Percentiles rank a stretch among this genome's conserved stretches.
Evolutionary conservation across 2,113 vertebrate genomes (phyloP).

Genomic region (Otocyon megalotis): DNA sequence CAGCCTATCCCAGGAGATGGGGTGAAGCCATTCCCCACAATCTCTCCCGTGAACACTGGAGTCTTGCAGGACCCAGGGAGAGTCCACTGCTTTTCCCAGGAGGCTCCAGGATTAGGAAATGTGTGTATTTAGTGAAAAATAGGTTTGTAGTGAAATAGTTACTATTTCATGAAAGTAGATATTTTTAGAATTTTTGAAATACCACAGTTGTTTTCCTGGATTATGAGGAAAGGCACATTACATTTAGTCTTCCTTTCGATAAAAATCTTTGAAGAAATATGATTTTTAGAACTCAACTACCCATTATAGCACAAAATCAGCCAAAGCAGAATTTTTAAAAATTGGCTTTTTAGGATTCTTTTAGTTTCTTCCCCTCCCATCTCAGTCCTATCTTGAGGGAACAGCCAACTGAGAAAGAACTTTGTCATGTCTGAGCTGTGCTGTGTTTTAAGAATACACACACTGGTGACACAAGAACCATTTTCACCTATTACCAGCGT

Average conservation of each 20-base stretch:
- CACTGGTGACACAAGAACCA: constrained; percentile 85
- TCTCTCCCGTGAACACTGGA: constrained; percentile 85
- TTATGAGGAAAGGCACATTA: constrained; percentile 90
- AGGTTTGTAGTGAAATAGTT: constrained; percentile 94
- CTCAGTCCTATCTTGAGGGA: constrained; percentile 82
- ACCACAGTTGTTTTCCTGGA: constrained; percentile 90
- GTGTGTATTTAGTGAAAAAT: constrained; percentile 93
- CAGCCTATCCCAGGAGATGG: constrained; percentile 83
- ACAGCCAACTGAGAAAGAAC: constrained; percentile 80
- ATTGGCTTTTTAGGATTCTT: constrained; percentile 81
- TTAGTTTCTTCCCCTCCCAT: constrained; percentile 67
- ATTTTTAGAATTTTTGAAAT: constrained; percentile 93
- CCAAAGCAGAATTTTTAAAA: constrained; percentile 88
- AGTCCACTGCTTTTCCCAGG: constrained; percentile 88
- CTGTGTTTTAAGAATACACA: constrained; percentile 77
- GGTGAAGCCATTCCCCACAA: constrained; percentile 82
- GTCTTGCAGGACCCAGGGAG: constrained; percentile 86
- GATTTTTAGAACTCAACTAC: constrained; percentile 88
- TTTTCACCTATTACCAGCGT: constrained; percentile 83
- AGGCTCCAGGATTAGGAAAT: constrained; percentile 88
- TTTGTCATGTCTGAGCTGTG: constrained; percentile 85
- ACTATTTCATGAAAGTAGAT: constrained; percentile 93
- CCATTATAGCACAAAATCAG: constrained; percentile 91
- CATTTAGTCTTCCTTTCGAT: constrained; percentile 91
- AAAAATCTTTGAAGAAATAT: constrained; percentile 86